Evolutionary conservation across 2,797 vertebrate species (phyloP), one percentile per base, ranked within the genome.

Genomic region (Philypnodon macrostomus): DNA sequence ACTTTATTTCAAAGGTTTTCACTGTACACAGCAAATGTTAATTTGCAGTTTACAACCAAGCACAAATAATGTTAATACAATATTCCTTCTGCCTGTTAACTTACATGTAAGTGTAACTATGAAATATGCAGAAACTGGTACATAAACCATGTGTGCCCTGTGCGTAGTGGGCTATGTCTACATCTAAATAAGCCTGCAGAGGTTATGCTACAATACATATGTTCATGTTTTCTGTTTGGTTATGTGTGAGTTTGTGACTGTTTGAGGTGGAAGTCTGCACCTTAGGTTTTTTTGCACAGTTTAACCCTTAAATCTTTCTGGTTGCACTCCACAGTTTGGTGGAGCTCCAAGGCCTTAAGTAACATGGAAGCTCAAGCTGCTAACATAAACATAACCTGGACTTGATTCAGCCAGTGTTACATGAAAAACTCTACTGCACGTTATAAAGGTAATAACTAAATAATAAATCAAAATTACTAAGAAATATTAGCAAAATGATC

Each of bases 271-370:
- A 18, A 21, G 63, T 58, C 45, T 36, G 60, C 59, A 75, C 51
- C 67, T 75, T 81, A 23, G 34, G n/a, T n/a, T n/a, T 72, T 59
- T 74, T 79, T 79, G 75, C 79, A 80, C 73, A 79, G 29, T 63
- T 58, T 45, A 48, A 61, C n/a, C 53, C 40, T 32, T 54, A 58
- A 67, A 19, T 63, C 40, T 62, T 68, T 66, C 30, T 67, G n/a
- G 57, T 71, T 76, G 32, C 70, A 53, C 44, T 52, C n/a, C n/a
- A n/a, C n/a, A n/a, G n/a, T 14, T 45, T 37, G 17, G 47, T 79
- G 67, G 75, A 81, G 62, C 58, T 66, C 52, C 60, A 73, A 23
- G 80, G 79, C 81, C 75, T 83, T 85, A 63, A 60, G 50, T 72
- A 68, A 68, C 57, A 58, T 31, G 49, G 31, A 39, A 53, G 53